Conservation (phyloP, 2,113 vertebrate genomes). For the Podilymbus podiceps region DNA sequence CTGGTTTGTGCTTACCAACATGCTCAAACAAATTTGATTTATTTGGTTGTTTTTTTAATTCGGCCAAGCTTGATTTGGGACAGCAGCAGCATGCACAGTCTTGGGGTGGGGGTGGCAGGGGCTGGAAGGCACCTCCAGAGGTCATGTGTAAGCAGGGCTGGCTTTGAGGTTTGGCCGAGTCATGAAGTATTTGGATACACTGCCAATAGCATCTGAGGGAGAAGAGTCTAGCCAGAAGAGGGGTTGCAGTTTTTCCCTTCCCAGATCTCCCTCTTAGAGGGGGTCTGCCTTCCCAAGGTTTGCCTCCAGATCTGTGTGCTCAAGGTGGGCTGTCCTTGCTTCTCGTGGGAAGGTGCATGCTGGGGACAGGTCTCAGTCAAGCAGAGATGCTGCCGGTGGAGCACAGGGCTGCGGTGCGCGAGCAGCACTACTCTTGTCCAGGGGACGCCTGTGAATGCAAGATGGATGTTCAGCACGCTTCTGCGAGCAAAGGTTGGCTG, state of each 20-base stretch:
- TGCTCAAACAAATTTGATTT: background rate
- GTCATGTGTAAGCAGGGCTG: background rate
- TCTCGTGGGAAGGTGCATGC: background rate
- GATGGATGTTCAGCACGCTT: background rate
- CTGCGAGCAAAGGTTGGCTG: background rate
- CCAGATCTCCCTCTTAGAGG: background rate
- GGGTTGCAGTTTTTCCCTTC: background rate
- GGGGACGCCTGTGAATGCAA: background rate
- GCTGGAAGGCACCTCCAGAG: background rate
- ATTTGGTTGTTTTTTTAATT: background rate
- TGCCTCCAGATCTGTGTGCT: accelerated
- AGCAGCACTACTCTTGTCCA: accelerated
- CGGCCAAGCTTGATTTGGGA: background rate
- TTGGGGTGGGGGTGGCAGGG: too few relatives aligned
- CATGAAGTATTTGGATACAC: background rate
- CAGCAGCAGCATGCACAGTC: accelerated
- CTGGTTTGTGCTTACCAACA: background rate
- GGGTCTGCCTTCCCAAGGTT: accelerated
- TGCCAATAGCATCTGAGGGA: background rate
- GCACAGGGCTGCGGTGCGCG: background rate
- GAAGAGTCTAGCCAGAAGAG: background rate
- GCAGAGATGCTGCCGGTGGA: background rate
- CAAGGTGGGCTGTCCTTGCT: background rate
- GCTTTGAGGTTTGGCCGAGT: background rate
- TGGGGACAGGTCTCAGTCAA: background rate